phyloP scores from a whole-genome alignment of 2,888 invertebrate genomes.

The Heliconius ismenius region DNA sequence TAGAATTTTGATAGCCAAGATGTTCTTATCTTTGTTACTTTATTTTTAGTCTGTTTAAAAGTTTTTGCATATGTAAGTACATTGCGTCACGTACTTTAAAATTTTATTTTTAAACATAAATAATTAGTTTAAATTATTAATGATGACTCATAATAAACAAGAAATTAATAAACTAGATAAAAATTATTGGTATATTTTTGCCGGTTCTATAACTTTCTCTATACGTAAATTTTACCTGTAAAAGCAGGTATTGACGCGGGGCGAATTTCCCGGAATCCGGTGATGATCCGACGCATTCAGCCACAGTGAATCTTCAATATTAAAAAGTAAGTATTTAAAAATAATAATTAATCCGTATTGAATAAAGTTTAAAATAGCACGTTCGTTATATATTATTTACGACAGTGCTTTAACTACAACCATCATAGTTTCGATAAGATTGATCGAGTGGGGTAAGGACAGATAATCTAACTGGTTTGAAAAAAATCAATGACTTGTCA shows the following conservation, averaged over 20 bases:
- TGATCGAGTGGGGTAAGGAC: slow-evolving; percentile 81
- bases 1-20: too few species aligned
- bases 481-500: slow-evolving; percentile 81
- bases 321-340: slow-evolving; percentile 17
- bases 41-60: not conserved
- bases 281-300: slow-evolving; percentile 78
- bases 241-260: slow-evolving; percentile 79
- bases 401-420: slow-evolving; percentile 48
- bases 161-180: not conserved
- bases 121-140: not conserved
- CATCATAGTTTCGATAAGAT: slow-evolving; percentile 76
- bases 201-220: slow-evolving; percentile 43
- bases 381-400: slow-evolving; percentile 36
- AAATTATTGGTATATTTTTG: not conserved
- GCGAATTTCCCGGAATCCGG: slow-evolving; percentile 81
- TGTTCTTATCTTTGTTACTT: not conserved
- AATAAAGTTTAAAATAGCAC: slow-evolving; percentile 47
- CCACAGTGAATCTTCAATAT: slow-evolving; percentile 59
- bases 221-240: slow-evolving; percentile 66
- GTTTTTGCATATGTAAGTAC: too few species aligned
- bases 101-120: not conserved
- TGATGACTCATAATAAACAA: not conserved
- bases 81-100: not conserved
- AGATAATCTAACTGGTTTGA: slow-evolving; percentile 74
- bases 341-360: accelerated